Evolutionary conservation across 2,888 invertebrate species (phyloP).

Genomic region (Tipula vernalis): DNA sequence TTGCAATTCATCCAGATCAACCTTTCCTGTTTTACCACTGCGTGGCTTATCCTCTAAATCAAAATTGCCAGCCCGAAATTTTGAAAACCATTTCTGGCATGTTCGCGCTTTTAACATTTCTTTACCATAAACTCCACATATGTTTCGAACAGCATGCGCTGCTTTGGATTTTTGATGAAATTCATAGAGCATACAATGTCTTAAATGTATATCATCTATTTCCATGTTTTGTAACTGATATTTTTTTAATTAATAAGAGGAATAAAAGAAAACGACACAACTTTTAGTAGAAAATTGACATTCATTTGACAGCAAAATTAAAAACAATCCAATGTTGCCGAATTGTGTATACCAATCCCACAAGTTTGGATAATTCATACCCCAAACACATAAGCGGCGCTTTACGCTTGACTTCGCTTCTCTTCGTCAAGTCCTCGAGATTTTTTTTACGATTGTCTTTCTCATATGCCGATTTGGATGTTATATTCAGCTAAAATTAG

Average conservation of each 20-base stretch:
- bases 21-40: not conserved
- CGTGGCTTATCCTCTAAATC: conserved; percentile 13
- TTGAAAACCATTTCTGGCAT: conserved; percentile 19
- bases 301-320: not conserved
- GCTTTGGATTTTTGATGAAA: not conserved
- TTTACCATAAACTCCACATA: not conserved
- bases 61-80: conserved; percentile 21
- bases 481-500: too few relatives aligned
- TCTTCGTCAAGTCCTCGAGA: too few relatives aligned
- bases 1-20: not conserved
- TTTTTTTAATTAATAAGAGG: not conserved
- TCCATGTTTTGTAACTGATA: not conserved
- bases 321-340: not conserved
- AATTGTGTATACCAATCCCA: not conserved
- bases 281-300: not conserved
- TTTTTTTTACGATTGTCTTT: too few relatives aligned
- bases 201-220: not conserved
- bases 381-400: too few relatives aligned
- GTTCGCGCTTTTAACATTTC: not conserved
- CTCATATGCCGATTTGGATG: too few relatives aligned
- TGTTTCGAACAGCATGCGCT: not conserved
- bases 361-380: too few relatives aligned
- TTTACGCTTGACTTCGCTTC: too few relatives aligned
- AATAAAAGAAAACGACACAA: not conserved
- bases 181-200: conserved; percentile 7